These are phyloP conservation scores for Drosophila neutralis DNA, from an alignment of 2,888 invertebrate species.

Conservation along the genomic window DNA sequence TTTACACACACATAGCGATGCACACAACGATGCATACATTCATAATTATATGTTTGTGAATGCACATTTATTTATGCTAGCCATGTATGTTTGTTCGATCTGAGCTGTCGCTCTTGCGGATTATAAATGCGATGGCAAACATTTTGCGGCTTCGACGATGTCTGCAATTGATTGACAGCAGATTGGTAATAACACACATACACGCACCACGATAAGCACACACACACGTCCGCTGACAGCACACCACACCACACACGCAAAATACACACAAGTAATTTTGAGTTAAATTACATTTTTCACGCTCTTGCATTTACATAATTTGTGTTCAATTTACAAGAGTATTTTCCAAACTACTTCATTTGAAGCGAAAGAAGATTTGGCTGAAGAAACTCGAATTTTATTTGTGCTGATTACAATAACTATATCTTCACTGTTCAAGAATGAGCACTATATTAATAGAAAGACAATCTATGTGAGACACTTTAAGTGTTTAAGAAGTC, in stretches of 20 bases:
- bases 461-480: no score
- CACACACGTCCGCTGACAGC: not conserved
- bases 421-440: no score
- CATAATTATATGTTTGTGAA: constrained; percentile 7
- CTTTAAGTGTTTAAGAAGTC: not conserved
- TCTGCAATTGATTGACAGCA: constrained; percentile 58
- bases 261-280: constrained; percentile 54
- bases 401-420: no score
- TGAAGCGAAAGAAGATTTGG: not conserved
- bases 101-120: constrained; percentile 18
- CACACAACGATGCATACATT: constrained; percentile 1
- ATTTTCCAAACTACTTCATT: constrained; percentile 24
- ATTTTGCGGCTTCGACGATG: constrained; percentile 49
- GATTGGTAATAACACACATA: constrained; percentile 42
- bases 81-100: constrained; percentile 9
- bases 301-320: constrained; percentile 31
- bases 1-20: constrained; percentile 1
- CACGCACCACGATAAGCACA: constrained; percentile 2
- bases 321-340: constrained; percentile 19
- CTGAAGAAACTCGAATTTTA: no score
- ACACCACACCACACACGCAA: constrained; percentile 15
- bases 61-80: constrained; percentile 8
- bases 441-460: no score
- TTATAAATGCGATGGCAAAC: constrained; percentile 41
- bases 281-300: constrained; percentile 47